Base-by-base conservation (phyloP, 1,140 invertebrate species). In the Camponotus pennsylvanicus region DNA sequence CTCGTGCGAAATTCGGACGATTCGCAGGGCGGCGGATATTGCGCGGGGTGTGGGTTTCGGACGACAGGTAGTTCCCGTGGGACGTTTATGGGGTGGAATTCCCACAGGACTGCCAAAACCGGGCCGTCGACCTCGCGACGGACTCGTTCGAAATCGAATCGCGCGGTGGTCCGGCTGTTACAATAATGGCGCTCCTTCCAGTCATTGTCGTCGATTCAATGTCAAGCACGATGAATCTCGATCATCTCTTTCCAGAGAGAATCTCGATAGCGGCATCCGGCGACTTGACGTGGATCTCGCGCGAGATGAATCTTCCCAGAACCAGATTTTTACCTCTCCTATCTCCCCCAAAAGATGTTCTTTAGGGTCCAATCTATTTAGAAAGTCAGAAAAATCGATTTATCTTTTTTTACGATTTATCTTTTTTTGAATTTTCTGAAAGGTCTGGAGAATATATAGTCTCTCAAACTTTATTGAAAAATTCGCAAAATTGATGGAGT, bases 51-150 rank as follows among this genome's bases (percentile, higher is more conserved):
- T 86, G 84, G 86, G 80, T 85, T 75, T 73, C 79, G 69, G 82
- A 85, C 86, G 91, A 92, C 92, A 93, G 92, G 92, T 93, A 93
- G 91, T 93, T 93, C 92, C 92, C 92, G 92, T 92, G 93, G 86
- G 90, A 93, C 89, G 86, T 86, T 90, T 88, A 77, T 80, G 88
- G 85, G 77, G 77, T 83, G 82, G 61, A 61, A 92, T 93, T 93
- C 92, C 92, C 93, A 93, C 91, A 92, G 90, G 85, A 91, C 75
- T 37, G 84, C 67, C 27, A 70, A 75, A 85, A 90, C 61, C 84
- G 83, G 77, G 82, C 77, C 64, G 63, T 11, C 75, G 59, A 34
- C 32, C 77, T 67, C 63, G 79, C 55, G 55, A 55, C 49, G 52
- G 61, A 40, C 78, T 67, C 11, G 34, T 40, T 82, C 78, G 27